Base-by-base conservation (phyloP, 2,797 vertebrate species). In the Amblyraja radiata region DNA sequence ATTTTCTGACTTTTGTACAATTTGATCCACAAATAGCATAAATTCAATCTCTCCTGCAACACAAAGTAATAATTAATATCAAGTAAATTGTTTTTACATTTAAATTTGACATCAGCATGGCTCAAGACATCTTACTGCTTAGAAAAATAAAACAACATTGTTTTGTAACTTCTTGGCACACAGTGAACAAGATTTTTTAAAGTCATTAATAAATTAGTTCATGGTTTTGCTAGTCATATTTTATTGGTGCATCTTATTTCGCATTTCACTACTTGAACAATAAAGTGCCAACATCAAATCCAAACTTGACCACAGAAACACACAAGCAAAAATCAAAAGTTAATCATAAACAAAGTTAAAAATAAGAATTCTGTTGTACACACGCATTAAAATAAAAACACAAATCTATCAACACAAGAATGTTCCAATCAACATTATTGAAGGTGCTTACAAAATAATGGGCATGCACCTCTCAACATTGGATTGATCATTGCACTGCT, bases 11-110 rank as follows among this genome's bases (percentile, higher is more conserved):
- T 73, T 58, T 92, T 96, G 95, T 6, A 94, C 0, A 4, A 95
- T 96, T 95, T 97, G 96, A n/a, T 96, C 93, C 93, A 97, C 95
- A 94, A 94, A 97, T 94, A 99, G 94, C 93, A 95, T 94, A 95
- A 99, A 98, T 93, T 98, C 97, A 93, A 97, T 95, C 94, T 96
- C 95, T 90, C 95, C 99, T 99, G 94, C 93, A 93, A 94, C 95
- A 88, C 95, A 73, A 90, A 93, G 86, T n/a, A 58, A 84, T 81
- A 46, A 6, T 39, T 63, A 65, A 63, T 32, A 68, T 68, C n/a
- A 36, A 65, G 13, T 32, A 61, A 83, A 65, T 86, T 73, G 71
- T 23, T 73, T 73, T 73, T 2, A 73, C 71, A 73, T 21, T 73
- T 73, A 73, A 73, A 73, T 21, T 73, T 73, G 6, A 18, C 71